Conservation (phyloP, 2,888 invertebrate genomes). For the Mythimna vitellina region DNA sequence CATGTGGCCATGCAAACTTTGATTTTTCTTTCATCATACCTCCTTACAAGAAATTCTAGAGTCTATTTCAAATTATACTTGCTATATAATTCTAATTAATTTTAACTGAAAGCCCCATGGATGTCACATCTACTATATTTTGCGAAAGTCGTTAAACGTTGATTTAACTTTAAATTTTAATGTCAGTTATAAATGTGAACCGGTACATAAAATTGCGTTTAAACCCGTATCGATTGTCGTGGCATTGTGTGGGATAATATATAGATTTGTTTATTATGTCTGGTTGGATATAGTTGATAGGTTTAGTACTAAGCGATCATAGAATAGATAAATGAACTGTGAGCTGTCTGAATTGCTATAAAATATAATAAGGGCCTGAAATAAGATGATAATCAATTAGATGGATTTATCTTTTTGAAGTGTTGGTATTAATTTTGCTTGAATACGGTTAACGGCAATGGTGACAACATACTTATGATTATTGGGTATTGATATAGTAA, state of each 20-base stretch:
- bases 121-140: slow-evolving; percentile 54
- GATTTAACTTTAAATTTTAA: slow-evolving; percentile 66
- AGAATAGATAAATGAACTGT: slow-evolving; percentile 49
- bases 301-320: slow-evolving; percentile 49
- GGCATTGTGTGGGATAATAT: slow-evolving; percentile 59
- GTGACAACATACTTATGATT: slow-evolving; percentile 12
- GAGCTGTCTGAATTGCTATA: slow-evolving; percentile 43
- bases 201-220: slow-evolving; percentile 72
- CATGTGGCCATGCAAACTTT: not conserved
- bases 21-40: not conserved
- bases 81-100: not conserved
- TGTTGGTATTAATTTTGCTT: slow-evolving; percentile 22
- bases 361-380: slow-evolving; percentile 43
- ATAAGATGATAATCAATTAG: slow-evolving; percentile 55
- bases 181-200: slow-evolving; percentile 65
- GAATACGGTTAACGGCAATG: slow-evolving; percentile 14
- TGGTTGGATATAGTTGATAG: slow-evolving; percentile 52
- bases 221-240: slow-evolving; percentile 60
- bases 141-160: slow-evolving; percentile 72
- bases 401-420: slow-evolving; percentile 40
- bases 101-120: slow-evolving; percentile 1
- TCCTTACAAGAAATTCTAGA: not conserved
- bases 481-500: not conserved
- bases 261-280: slow-evolving; percentile 61
- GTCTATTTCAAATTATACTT: not conserved